phyloP scores from a whole-genome alignment of 2,888 invertebrate species.

The Acanthosoma haemorrhoidale region DNA sequence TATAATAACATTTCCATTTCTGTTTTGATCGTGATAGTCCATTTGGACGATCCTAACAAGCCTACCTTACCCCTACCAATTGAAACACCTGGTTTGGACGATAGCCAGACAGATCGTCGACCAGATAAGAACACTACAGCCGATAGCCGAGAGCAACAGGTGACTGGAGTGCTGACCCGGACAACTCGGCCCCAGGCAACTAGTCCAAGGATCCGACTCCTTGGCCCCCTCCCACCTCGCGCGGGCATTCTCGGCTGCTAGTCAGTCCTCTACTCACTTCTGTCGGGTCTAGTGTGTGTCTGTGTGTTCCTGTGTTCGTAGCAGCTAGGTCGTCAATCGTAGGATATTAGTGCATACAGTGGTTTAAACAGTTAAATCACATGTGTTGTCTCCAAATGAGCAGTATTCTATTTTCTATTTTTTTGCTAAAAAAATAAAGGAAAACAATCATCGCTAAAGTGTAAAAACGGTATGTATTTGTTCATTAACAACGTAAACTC shows the following conservation, averaged over 20 bases:
- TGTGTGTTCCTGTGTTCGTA: not conserved
- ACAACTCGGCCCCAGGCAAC: not conserved
- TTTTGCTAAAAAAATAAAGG: too few relatives aligned
- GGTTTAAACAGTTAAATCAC: not conserved
- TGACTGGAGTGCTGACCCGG: not conserved
- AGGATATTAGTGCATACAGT: not conserved
- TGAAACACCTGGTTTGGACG: not conserved
- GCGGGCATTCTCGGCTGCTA: not conserved
- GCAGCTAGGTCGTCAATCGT: too few relatives aligned
- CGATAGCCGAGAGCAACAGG: not conserved
- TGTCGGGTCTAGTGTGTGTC: not conserved
- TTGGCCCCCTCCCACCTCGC: not conserved
- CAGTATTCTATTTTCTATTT: too few relatives aligned
- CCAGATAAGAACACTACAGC: too few relatives aligned
- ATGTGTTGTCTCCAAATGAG: not conserved
- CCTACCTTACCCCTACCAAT: too few relatives aligned
- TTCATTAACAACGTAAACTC: too few relatives aligned
- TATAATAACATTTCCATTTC: too few relatives aligned
- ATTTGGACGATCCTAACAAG: too few relatives aligned
- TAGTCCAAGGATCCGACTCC: too few relatives aligned
- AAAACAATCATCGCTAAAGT: too few relatives aligned
- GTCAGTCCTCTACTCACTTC: not conserved
- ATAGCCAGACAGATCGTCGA: not conserved
- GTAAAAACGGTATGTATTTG: too few relatives aligned
- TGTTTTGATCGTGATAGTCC: too few relatives aligned